These are phyloP conservation scores for Neomorphus geoffroyi DNA, from an alignment of 2,797 vertebrate species.

Conservation along the genomic window DNA sequence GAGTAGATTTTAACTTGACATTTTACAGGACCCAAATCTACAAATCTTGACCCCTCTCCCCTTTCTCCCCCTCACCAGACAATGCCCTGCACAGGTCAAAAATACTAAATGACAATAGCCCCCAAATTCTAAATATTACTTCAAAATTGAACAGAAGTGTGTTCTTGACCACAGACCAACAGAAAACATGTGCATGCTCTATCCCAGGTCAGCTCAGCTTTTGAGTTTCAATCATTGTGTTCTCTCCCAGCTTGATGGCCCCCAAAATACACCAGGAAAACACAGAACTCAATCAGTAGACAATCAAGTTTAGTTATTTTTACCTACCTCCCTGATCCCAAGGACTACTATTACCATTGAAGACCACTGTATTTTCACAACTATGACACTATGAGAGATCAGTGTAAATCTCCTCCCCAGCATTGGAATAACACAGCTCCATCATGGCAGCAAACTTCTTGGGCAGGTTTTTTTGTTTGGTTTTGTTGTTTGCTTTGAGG, in stretches of 20 bases:
- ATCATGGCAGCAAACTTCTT: not conserved
- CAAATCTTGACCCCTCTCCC: too few relatives aligned
- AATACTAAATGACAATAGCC: not conserved
- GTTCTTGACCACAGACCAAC: not conserved
- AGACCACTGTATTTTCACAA: not conserved
- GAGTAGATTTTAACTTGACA: not conserved
- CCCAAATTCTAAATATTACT: not conserved
- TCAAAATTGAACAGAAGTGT: not conserved
- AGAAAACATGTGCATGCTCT: not conserved
- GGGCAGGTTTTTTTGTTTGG: not conserved
- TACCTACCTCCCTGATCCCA: not conserved
- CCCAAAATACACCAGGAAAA: not conserved
- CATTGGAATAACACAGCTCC: not conserved
- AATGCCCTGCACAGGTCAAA: accelerated
- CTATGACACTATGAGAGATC: not conserved
- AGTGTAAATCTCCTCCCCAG: not conserved
- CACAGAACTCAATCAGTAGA: not conserved
- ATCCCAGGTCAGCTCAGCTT: not conserved
- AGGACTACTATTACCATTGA: not conserved
- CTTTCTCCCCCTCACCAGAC: too few relatives aligned
- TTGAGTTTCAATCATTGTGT: not conserved
- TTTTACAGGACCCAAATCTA: not conserved
- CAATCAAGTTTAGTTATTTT: not conserved
- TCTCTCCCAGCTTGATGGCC: not conserved
- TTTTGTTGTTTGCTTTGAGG: not conserved